Percentiles rank a stretch among this genome's conserved stretches.
phyloP scores from a whole-genome alignment of 1,140 invertebrate genomes.

The Phortica variegata region DNA sequence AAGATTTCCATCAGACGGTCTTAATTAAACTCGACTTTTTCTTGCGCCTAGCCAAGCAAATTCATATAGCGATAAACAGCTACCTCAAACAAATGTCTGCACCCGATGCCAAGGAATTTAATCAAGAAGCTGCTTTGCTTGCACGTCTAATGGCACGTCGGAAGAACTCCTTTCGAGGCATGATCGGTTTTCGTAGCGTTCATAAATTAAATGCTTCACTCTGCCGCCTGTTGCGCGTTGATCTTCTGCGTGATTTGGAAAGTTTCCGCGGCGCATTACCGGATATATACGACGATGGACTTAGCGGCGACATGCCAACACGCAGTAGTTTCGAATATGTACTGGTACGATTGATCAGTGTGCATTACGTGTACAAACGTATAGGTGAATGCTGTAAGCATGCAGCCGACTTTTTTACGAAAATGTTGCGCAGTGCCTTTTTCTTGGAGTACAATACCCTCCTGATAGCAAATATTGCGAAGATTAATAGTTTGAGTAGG shows the following conservation, averaged over 20 bases:
- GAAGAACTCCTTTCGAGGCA: constrained; percentile 40
- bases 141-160: constrained; percentile 44
- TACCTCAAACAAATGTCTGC: constrained; percentile 26
- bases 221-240: constrained; percentile 40
- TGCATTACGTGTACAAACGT: constrained; percentile 32
- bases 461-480: constrained; percentile 42
- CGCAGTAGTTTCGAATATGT: constrained; percentile 39
- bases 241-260: constrained; percentile 32
- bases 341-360: constrained; percentile 29
- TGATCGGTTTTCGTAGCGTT: constrained; percentile 39
- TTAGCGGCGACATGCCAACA: constrained; percentile 31
- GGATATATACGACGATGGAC: constrained; percentile 28
- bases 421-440: constrained; percentile 37
- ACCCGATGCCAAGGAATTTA: constrained; percentile 23
- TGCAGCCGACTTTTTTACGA: constrained; percentile 34
- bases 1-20: too few relatives aligned
- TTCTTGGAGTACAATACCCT: constrained; percentile 39
- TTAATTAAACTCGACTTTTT: neutral
- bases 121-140: constrained; percentile 38
- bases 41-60: constrained; percentile 25
- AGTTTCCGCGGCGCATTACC: constrained; percentile 37
- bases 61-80: constrained; percentile 32
- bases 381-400: constrained; percentile 38
- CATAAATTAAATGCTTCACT: constrained; percentile 41
- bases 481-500: constrained; percentile 31